Evolutionary conservation across 1,140 invertebrate species (phyloP).

Genomic region (Yoshiicerus persimilis): DNA sequence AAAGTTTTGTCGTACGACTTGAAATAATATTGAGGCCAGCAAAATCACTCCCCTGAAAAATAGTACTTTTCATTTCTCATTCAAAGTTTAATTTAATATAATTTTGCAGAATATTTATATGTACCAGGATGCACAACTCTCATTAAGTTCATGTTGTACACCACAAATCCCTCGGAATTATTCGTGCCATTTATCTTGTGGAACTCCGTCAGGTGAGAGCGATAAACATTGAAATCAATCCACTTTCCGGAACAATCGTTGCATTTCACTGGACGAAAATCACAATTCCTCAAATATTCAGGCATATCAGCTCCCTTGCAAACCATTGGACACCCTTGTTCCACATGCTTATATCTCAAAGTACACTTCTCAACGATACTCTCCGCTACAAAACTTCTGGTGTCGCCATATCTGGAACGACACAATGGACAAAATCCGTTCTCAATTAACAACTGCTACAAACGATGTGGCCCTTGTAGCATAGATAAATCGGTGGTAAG

Average conservation of each 20-base stretch:
- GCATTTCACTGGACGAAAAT: conserved; percentile 37
- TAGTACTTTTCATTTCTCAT: not conserved
- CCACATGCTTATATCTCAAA: conserved; percentile 27
- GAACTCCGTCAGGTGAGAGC: not conserved
- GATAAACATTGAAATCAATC: conserved; percentile 31
- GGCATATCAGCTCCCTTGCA: conserved; percentile 27
- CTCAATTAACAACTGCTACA: conserved; percentile 39
- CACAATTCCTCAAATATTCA: conserved; percentile 31
- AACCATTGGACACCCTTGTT: conserved; percentile 31
- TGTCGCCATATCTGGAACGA: conserved; percentile 31
- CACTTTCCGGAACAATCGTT: conserved; percentile 17
- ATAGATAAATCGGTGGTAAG: conserved; percentile 41
- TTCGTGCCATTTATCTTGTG: conserved; percentile 35
- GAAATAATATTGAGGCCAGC: conserved; percentile 42
- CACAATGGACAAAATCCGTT: conserved; percentile 36
- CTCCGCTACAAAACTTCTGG: conserved; percentile 41
- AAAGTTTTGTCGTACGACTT: conserved; percentile 20
- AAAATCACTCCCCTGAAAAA: conserved; percentile 11
- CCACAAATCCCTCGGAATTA: conserved; percentile 10
- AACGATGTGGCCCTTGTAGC: conserved; percentile 41
- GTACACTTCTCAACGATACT: conserved; percentile 41
- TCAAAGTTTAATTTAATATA: not conserved
- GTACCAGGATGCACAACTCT: not conserved
- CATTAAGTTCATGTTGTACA: conserved; percentile 31
- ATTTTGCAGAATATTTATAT: not conserved